Base-by-base conservation (phyloP, 2,888 invertebrate species). In the Tanypteryx hageni region DNA sequence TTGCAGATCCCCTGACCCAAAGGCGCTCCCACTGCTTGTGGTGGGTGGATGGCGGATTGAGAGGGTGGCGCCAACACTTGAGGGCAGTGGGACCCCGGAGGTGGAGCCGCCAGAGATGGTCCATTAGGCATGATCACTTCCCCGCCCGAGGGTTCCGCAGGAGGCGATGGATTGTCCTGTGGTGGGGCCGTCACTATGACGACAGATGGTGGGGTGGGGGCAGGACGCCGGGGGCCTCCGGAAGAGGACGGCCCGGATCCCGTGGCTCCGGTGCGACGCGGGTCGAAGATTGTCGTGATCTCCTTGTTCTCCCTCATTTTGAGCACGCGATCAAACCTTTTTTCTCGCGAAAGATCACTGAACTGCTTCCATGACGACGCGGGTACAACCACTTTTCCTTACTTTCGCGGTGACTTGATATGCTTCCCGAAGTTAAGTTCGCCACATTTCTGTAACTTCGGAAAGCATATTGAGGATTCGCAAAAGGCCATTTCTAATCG, bases 231-330 rank as follows among this genome's bases (percentile, higher is more conserved):
- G 18, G 83, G 18, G 3, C 86, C 86, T 10, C 86, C 86, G 59
- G 86, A 89, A 44, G 89, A 68, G 7, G 89, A 89, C 7, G 89
- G 89, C 44, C 86, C 86, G 5, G 97, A 97, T 92, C 97, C 97
- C 93, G 97, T 97, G 93, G 97, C 96, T 93, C 97, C 96, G 92
- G 96, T 96, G 93, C 97, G 96, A 94, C 96, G 96, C 84, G 97
- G 98, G 95, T 98, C 97, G 95, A 98, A 98, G 94, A 98, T 98
- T 93, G 97, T 97, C 93, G 97, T 97, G 95, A 98, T 96, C 95
- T 97, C 97, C 64, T 89, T 68, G 94, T 97, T 97, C 96, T 97
- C 97, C 94, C 97, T 92, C 93, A 93, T 93, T n/a, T 31, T 92
- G 11, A 8, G 9, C 44, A 56, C 61, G 18, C 91, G n/a, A 44